Evolutionary conservation across 2,797 vertebrate genomes (phyloP).

Genomic region (Liasis olivaceus): DNA sequence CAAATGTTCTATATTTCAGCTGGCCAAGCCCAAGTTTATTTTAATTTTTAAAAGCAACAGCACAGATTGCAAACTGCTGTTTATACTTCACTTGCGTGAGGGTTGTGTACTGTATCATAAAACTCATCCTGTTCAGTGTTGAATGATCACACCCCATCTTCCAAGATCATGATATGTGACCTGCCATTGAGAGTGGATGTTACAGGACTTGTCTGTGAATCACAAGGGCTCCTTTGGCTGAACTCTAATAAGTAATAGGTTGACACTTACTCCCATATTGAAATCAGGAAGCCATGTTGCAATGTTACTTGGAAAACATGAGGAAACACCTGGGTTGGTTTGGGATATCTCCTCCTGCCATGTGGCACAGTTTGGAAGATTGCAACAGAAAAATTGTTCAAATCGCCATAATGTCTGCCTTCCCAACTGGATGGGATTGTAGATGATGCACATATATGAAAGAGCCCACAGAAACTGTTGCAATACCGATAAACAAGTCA

Average conservation of each 20-base stretch:
- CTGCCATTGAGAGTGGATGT: constrained; percentile 26
- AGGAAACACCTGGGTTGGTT: constrained; percentile 63
- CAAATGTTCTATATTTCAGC: not conserved
- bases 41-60: constrained; percentile 13
- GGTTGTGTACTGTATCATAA: accelerated
- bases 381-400: constrained; percentile 65
- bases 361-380: constrained; percentile 44
- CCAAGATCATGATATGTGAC: constrained; percentile 12
- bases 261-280: constrained; percentile 63
- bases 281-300: constrained; percentile 53
- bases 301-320: constrained; percentile 57
- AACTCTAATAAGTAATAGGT: constrained; percentile 36
- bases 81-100: constrained; percentile 1
- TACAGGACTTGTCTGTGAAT: constrained; percentile 52
- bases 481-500: constrained; percentile 55
- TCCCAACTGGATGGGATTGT: constrained; percentile 45
- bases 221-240: constrained; percentile 50
- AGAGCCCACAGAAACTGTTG: not conserved
- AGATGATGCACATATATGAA: not conserved
- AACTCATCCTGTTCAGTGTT: not conserved
- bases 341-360: constrained; percentile 26
- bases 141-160: not conserved
- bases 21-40: constrained; percentile 1
- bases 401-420: constrained; percentile 6
- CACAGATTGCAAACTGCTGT: not conserved